phyloP scores from a whole-genome alignment of 1,140 invertebrate genomes.

The Centruroides sculpturatus region DNA sequence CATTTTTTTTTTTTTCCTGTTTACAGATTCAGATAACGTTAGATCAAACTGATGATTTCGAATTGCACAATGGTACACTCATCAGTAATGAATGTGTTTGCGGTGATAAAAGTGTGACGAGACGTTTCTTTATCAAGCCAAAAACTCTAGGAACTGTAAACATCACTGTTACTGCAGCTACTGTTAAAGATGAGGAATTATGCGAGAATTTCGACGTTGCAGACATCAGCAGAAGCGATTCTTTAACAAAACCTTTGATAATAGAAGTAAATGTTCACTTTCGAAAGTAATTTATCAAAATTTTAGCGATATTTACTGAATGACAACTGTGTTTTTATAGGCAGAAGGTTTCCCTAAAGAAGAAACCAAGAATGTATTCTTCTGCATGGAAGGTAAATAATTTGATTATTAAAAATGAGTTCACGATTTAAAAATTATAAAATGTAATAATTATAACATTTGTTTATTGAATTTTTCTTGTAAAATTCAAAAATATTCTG shows the following conservation, averaged over 20 bases:
- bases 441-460: not conserved
- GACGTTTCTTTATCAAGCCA: conserved; percentile 34
- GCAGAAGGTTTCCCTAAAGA: conserved; percentile 28
- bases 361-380: conserved; percentile 39
- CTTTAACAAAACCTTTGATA: conserved; percentile 33
- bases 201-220: conserved; percentile 5
- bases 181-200: conserved; percentile 1
- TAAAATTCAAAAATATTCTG: not conserved
- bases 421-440: not conserved
- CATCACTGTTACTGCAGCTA: conserved; percentile 39
- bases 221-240: conserved; percentile 3
- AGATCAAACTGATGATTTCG: conserved; percentile 32
- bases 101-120: conserved; percentile 23
- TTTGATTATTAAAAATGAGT: not conserved
- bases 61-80: conserved; percentile 21
- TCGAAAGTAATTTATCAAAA: conserved; percentile 33
- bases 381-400: conserved; percentile 31
- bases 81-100: conserved; percentile 6
- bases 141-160: conserved; percentile 34
- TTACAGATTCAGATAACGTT: conserved; percentile 38
- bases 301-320: conserved; percentile 19
- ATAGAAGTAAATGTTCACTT: conserved; percentile 27
- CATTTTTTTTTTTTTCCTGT: not conserved
- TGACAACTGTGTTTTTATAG: no score
- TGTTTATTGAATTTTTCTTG: not conserved